Evolutionary conservation across 2,797 vertebrate genomes (phyloP).

Genomic region (Scomberomorus guttatus): DNA sequence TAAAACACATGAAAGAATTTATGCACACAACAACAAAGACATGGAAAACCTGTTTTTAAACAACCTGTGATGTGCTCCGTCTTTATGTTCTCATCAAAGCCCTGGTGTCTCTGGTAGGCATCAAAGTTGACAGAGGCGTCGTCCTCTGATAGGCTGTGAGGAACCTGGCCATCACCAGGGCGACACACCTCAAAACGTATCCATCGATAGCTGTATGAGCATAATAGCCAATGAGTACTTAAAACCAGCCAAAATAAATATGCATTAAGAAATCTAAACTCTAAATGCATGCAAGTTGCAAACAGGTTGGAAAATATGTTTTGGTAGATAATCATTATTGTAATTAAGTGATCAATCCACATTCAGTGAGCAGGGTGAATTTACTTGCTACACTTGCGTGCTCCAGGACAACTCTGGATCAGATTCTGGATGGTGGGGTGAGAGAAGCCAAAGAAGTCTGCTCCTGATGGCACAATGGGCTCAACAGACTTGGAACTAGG

Average conservation of each 20-base stretch:
- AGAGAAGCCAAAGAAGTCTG: slow-evolving; percentile 94
- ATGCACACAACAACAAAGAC: background rate
- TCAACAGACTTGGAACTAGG: slow-evolving; percentile 83
- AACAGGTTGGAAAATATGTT: background rate
- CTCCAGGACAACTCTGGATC: slow-evolving; percentile 93
- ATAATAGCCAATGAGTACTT: background rate
- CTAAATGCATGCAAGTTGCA: background rate
- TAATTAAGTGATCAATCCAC: background rate
- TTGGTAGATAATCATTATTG: background rate
- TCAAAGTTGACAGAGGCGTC: slow-evolving; percentile 89
- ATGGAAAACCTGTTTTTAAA: background rate
- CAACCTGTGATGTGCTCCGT: slow-evolving; percentile 80
- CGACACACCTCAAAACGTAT: slow-evolving; percentile 92
- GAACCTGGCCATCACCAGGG: slow-evolving; percentile 82
- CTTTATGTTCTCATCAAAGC: slow-evolving; percentile 81
- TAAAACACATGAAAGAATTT: background rate
- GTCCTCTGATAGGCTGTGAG: slow-evolving; percentile 85
- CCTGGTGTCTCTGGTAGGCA: slow-evolving; percentile 87
- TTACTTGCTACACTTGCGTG: slow-evolving; percentile 91
- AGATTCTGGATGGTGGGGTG: slow-evolving; percentile 93
- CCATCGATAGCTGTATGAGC: slow-evolving; percentile 89
- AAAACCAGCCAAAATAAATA: background rate
- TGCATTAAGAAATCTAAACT: background rate
- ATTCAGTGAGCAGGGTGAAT: slow-evolving; percentile 22
- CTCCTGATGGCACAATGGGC: slow-evolving; percentile 86